phyloP scores from a whole-genome alignment of 2,113 vertebrate species.

The Daubentonia madagascariensis region DNA sequence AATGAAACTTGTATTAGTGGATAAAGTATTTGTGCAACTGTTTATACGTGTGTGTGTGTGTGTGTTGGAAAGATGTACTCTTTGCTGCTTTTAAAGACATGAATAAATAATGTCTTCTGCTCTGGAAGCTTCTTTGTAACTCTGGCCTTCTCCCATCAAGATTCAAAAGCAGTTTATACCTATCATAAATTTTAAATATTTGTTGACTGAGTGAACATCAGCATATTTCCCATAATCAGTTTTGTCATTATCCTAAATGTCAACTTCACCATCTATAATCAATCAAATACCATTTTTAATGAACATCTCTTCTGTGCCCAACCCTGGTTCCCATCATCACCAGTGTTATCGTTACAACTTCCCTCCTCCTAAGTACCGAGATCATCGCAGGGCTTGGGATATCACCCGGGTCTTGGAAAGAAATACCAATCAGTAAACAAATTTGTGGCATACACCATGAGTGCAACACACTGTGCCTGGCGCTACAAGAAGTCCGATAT shows the following conservation, averaged over 20 bases:
- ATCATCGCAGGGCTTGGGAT: neutral
- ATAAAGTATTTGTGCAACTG: neutral
- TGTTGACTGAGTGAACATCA: neutral
- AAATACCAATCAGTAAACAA: neutral
- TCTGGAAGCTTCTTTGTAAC: neutral
- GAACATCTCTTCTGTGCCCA: neutral
- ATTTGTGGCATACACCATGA: neutral
- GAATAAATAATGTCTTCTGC: neutral
- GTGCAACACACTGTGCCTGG: neutral
- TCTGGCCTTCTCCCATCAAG: neutral
- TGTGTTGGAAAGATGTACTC: neutral
- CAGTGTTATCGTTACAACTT: neutral
- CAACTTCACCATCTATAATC: neutral
- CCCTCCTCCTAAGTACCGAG: neutral
- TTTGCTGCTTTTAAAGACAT: conserved; percentile 31
- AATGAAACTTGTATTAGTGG: neutral
- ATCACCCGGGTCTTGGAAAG: neutral
- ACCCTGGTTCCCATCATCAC: neutral
- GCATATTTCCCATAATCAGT: neutral
- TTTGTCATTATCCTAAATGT: neutral
- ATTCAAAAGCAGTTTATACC: neutral
- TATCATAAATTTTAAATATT: neutral
- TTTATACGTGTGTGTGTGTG: neutral
- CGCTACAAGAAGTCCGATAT: neutral
- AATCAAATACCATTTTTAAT: neutral